Percentiles rank a stretch among this genome's conserved stretches.
These are phyloP conservation scores for Neodiprion pinetum DNA, from an alignment of 1,140 invertebrate genomes.

Conservation along the genomic window DNA sequence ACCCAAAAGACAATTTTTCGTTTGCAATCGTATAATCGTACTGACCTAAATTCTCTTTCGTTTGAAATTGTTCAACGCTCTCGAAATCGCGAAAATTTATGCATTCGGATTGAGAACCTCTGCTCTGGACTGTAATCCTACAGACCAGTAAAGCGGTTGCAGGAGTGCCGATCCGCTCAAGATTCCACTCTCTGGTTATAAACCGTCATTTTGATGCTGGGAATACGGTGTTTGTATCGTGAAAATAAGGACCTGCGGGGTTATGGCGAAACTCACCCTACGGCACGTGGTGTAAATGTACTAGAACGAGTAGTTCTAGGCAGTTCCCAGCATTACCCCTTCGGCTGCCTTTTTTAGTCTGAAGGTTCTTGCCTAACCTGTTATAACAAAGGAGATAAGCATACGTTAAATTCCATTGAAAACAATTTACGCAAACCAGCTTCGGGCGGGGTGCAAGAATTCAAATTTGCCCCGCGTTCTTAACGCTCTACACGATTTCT, in stretches of 20 bases:
- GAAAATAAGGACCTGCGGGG: no score
- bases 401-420: conserved; percentile 6
- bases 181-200: no score
- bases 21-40: neutral
- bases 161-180: no score
- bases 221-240: no score
- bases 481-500: neutral
- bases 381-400: conserved; percentile 45
- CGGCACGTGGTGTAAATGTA: conserved; percentile 81
- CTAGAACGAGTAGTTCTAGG: conserved; percentile 79
- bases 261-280: conserved; percentile 61
- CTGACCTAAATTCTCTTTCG: no score
- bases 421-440: neutral
- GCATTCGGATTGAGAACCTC: no score
- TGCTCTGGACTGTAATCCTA: no score
- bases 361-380: conserved; percentile 77
- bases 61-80: no score
- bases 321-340: conserved; percentile 79
- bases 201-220: no score
- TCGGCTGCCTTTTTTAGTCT: conserved; percentile 76
- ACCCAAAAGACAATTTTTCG: neutral
- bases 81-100: no score
- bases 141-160: no score
- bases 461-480: neutral
- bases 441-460: neutral